Evolutionary conservation across 1,140 invertebrate species (phyloP), one percentile per base, ranked within the genome.

Genomic region (Trypoxylus dichotomus): DNA sequence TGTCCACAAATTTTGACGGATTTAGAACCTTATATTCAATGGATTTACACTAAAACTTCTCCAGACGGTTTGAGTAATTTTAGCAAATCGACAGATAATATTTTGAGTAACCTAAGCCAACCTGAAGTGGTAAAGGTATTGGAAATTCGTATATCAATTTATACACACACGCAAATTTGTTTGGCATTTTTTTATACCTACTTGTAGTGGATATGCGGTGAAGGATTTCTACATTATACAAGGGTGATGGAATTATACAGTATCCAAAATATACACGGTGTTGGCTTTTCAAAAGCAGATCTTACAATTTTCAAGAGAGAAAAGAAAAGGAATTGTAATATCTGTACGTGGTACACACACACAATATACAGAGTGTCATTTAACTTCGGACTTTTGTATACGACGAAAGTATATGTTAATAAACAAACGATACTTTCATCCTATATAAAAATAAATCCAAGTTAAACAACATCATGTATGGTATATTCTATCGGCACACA

Each of bases 1-100:
- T 97, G 94, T 87, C 91, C 91, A 42, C 87, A 88, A 79, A 88
- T 94, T 1, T 82, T 92, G 0, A 92, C 92, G 3, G 94, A 96
- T 84, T 85, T 94, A 73, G 93, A 94, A 83, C 92, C 94, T 0
- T 91, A 89, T 79, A 88, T 96, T 58, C 88, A 91, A 73, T 97
- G 95, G 95, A 63, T 63, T 11, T 63, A 63, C 19, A 63, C 60
- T 63, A 63, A 24, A 81, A 93, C 47, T 90, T 87, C 80, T 87
- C 90, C 37, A 27, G 60, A 63, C 19, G 60, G 6, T 63, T 24
- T 24, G n/a, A 63, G 60, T 63, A 63, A 63, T 19, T 21, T 63
- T 63, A 63, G 5, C 24, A 63, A 24, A 63, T 19, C 43, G n/a
- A 7, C 60, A 19, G 60, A 24, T 19, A 21, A 63, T 63, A 63